phyloP scores from a whole-genome alignment of 2,797 vertebrate genomes.

The Glossophaga mutica region DNA sequence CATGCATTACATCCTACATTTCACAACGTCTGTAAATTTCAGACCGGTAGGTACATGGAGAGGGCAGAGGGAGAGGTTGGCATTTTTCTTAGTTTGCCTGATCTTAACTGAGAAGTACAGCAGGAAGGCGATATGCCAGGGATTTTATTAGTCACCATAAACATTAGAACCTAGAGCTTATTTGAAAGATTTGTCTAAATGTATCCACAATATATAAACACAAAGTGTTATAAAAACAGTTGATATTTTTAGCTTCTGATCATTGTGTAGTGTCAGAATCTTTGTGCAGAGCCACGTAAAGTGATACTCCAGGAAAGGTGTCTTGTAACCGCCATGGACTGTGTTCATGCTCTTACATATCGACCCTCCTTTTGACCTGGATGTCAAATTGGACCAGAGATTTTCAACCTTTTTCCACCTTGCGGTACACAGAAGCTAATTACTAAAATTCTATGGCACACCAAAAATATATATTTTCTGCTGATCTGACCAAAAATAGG shows the following conservation, averaged over 20 bases:
- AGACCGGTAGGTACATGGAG: not conserved
- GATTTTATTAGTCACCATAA: not conserved
- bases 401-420: not conserved
- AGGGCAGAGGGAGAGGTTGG: not conserved
- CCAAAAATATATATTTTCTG: too few species aligned
- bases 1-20: constrained; percentile 9
- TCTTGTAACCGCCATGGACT: not conserved
- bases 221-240: not conserved
- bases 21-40: constrained; percentile 40
- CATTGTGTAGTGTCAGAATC: not conserved
- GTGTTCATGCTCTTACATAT: not conserved
- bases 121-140: not conserved
- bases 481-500: too few species aligned
- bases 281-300: not conserved
- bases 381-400: not conserved
- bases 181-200: not conserved
- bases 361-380: not conserved
- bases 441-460: too few species aligned
- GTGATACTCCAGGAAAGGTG: not conserved
- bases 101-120: not conserved
- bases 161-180: not conserved
- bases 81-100: not conserved
- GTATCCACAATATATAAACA: not conserved
- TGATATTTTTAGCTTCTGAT: not conserved
- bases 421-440: too few species aligned